phyloP scores from a whole-genome alignment of 2,113 vertebrate species.

The Callionymus lyra region DNA sequence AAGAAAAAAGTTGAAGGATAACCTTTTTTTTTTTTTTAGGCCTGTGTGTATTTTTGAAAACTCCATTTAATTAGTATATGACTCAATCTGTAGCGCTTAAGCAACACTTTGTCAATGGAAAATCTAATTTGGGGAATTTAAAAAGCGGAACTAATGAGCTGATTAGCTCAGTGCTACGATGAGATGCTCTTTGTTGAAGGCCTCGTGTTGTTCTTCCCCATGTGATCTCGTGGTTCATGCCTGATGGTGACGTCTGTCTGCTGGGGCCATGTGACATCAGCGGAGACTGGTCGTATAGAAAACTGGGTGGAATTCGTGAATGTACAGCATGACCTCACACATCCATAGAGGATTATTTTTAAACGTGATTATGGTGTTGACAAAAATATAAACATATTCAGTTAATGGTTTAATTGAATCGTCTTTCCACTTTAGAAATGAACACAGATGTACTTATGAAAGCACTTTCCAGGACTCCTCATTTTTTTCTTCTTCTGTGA shows the following conservation, averaged over 20 bases:
- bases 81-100: too few species aligned
- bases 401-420: too few species aligned
- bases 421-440: too few species aligned
- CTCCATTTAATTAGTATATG: too few species aligned
- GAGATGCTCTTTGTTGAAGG: conserved; percentile 24
- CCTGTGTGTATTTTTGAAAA: too few species aligned
- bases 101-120: conserved; percentile 1
- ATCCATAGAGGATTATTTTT: too few species aligned
- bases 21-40: background rate
- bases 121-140: conserved; percentile 21
- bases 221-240: conserved; percentile 53
- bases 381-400: too few species aligned
- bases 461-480: too few species aligned
- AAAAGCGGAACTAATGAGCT: conserved; percentile 22
- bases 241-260: conserved; percentile 33
- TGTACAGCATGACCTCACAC: too few species aligned
- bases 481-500: too few species aligned
- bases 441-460: too few species aligned
- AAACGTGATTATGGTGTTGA: too few species aligned
- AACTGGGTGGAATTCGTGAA: background rate
- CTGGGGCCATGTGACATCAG: conserved; percentile 58
- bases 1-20: background rate
- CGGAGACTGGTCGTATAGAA: conserved; percentile 23
- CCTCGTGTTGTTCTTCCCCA: conserved; percentile 12
- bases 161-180: conserved; percentile 33